Evolutionary conservation across 2,113 vertebrate species (phyloP).

Genomic region (Spilogale gracilis): DNA sequence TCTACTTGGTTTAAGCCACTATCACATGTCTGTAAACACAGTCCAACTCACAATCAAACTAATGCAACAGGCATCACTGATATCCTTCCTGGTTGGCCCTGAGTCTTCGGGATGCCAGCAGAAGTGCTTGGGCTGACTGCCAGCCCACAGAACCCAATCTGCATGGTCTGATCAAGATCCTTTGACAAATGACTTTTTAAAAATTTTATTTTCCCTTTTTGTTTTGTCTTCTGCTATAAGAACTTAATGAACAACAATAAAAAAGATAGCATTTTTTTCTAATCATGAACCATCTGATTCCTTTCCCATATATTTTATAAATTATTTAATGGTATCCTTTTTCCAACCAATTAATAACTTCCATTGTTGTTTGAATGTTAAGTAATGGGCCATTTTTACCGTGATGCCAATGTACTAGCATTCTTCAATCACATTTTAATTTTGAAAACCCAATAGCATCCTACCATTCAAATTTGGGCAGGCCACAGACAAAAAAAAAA

Average conservation of each 20-base stretch:
- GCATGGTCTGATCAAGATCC: neutral
- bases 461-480: neutral
- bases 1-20: neutral
- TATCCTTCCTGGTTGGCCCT: neutral
- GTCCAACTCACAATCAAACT: neutral
- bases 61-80: neutral
- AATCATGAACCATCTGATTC: neutral
- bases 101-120: neutral
- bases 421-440: slow-evolving; percentile 4
- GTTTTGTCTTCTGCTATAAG: neutral
- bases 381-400: neutral
- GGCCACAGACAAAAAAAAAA: neutral
- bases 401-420: neutral
- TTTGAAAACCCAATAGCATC: neutral
- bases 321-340: neutral
- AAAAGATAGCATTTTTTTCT: neutral
- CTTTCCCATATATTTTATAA: neutral
- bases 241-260: neutral
- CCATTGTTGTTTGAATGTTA: slow-evolving; percentile 13
- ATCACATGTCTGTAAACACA: neutral
- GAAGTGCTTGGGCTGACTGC: neutral
- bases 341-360: neutral
- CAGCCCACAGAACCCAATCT: neutral
- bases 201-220: neutral
- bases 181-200: neutral